Evolutionary conservation across 2,113 vertebrate species (phyloP), one percentile per base, ranked within the genome.

Genomic region (Plecturocebus donacophilus): DNA sequence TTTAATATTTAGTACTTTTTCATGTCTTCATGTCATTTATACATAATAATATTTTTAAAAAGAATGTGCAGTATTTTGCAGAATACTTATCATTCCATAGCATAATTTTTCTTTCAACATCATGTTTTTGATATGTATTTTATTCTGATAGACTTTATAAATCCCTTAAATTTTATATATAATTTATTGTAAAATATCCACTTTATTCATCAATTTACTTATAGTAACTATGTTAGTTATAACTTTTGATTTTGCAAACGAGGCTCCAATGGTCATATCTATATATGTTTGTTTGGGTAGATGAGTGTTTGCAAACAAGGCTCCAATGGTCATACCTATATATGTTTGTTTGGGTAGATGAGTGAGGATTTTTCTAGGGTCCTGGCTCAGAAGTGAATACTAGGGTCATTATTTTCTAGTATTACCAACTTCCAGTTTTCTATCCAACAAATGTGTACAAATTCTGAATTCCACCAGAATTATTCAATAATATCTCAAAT

Each of bases 1-100:
- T 88, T 91, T 82, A 5, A 89, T 93, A 64, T 23, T 76, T 70
- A 52, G 8, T 14, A 70, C 89, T 91, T 94, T 82, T 89, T 2
- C 2, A 61, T 66, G 38, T 1, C 1, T 82, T 92, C 56, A 19
- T 47, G 17, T 4, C 56, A 35, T 35, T 79, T 79, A 2, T 90
- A 42, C 4, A 21, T 94, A 19, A 30, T 13, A 79, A 52, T 70
- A 25, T 83, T n/a, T 58, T 5, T 30, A 1, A 45, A 75, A n/a
- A 85, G n/a, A 79, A 32, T 3, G 23, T 7, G 47, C 21, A n/a
- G 0, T 32, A 20, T 80, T 90, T 87, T 86, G 3, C 7, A 81
- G 40, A 95, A 84, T 42, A 42, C 2, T 90, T 70, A 32, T 81
- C 7, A 32, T n/a, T 86, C 35, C 19, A 35, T 4, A 70, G 9